phyloP scores from a whole-genome alignment of 2,113 vertebrate genomes.

The Centropus bengalensis region DNA sequence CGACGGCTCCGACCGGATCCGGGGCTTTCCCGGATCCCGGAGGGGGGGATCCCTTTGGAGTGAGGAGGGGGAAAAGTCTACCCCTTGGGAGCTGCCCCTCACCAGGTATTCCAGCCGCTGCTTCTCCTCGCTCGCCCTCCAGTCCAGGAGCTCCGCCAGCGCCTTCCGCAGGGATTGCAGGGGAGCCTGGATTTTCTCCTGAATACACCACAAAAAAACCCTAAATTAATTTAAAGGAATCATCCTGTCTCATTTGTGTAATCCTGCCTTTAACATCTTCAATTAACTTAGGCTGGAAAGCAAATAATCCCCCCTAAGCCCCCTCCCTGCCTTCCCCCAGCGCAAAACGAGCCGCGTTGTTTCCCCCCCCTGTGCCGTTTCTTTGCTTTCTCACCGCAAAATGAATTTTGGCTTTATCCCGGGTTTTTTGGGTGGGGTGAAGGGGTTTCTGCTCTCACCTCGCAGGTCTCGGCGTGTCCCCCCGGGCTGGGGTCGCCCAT shows the following conservation, averaged over 20 bases:
- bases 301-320: background rate
- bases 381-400: background rate
- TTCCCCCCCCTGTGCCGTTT: too few relatives aligned
- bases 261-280: background rate
- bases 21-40: background rate
- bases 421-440: background rate
- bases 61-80: too few relatives aligned
- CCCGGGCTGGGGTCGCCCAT: too few relatives aligned
- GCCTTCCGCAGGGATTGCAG: background rate
- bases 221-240: background rate
- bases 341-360: too few relatives aligned
- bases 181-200: background rate
- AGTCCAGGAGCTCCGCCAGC: background rate
- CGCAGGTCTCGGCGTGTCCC: fast-evolving
- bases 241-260: background rate
- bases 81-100: too few relatives aligned
- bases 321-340: background rate
- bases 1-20: background rate
- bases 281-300: background rate
- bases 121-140: background rate
- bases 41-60: too few relatives aligned
- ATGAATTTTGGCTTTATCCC: background rate
- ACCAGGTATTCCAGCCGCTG: background rate
- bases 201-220: background rate
- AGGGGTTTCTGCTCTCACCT: background rate